These are phyloP conservation scores for Leucania comma DNA, from an alignment of 2,888 invertebrate genomes.

Conservation along the genomic window DNA sequence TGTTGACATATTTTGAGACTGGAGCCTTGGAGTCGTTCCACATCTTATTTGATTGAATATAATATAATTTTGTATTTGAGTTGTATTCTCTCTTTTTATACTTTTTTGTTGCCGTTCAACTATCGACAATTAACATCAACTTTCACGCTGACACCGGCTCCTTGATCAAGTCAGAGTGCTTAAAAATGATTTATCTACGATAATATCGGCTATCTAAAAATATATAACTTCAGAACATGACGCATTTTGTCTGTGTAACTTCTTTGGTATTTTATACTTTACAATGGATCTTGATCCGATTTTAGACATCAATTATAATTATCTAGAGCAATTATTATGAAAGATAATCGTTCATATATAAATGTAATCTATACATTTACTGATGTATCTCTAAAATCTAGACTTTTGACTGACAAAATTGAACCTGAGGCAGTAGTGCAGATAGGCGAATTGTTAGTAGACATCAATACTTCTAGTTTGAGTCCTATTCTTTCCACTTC, in stretches of 20 bases:
- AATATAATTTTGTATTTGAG: not conserved
- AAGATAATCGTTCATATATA: no score
- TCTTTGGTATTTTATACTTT: not conserved
- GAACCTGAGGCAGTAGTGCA: not conserved
- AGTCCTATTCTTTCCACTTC: conserved; percentile 7
- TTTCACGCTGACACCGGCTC: not conserved
- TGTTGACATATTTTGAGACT: conserved; percentile 18
- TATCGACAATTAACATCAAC: not conserved
- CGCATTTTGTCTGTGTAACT: not conserved
- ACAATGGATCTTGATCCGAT: not conserved
- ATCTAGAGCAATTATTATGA: no score
- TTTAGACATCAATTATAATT: not conserved
- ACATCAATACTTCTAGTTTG: not conserved
- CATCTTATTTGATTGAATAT: conserved; percentile 13
- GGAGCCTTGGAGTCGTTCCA: not conserved
- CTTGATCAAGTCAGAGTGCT: no score
- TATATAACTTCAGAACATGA: no score
- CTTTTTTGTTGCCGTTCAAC: no score
- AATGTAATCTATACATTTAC: no score
- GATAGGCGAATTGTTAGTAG: not conserved
- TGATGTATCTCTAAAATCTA: not conserved
- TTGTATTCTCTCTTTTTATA: not conserved
- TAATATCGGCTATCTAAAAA: no score
- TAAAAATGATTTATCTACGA: not conserved
- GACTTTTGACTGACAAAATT: not conserved